Conservation (phyloP, 1,140 invertebrate species). For the Scaptomyza pallida region DNA sequence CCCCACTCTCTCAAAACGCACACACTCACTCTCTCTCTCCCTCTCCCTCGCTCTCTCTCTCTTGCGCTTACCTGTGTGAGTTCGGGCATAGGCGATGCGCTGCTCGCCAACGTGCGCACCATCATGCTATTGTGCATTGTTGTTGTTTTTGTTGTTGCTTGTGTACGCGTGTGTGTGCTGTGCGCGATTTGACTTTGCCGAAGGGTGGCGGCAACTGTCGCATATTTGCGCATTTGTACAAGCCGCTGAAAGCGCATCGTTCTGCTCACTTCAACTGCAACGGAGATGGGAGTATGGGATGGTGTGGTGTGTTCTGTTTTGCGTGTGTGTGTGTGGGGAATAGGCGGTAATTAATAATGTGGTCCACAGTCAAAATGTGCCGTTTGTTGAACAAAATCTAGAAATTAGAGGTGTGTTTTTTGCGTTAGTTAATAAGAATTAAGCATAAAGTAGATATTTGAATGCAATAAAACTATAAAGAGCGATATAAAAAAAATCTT, state of each 20-base stretch:
- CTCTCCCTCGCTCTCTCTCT: background rate
- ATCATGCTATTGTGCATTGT: conserved; percentile 6
- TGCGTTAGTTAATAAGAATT: too few relatives aligned
- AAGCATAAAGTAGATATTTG: too few relatives aligned
- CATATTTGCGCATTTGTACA: conserved; percentile 71
- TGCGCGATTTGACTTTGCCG: conserved; percentile 31
- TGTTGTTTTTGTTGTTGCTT: background rate
- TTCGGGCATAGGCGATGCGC: conserved; percentile 61
- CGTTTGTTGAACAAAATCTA: too few relatives aligned
- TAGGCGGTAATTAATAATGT: too few relatives aligned
- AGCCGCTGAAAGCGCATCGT: conserved; percentile 61
- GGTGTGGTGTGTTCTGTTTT: background rate
- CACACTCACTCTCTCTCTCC: too few relatives aligned
- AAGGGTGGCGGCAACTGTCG: conserved; percentile 51
- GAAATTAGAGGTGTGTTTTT: too few relatives aligned
- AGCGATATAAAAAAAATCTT: too few relatives aligned
- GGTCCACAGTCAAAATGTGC: too few relatives aligned
- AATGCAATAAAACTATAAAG: too few relatives aligned
- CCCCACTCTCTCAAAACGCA: conserved; percentile 9
- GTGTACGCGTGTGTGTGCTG: conserved; percentile 15
- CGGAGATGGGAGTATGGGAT: too few relatives aligned
- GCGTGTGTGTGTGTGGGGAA: too few relatives aligned
- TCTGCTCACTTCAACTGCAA: background rate
- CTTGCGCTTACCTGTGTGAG: conserved; percentile 60
- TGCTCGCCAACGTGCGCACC: conserved; percentile 68